Evolutionary conservation across 2,113 vertebrate species (phyloP), one percentile per base, ranked within the genome.

Genomic region (Toxotes chatareus): DNA sequence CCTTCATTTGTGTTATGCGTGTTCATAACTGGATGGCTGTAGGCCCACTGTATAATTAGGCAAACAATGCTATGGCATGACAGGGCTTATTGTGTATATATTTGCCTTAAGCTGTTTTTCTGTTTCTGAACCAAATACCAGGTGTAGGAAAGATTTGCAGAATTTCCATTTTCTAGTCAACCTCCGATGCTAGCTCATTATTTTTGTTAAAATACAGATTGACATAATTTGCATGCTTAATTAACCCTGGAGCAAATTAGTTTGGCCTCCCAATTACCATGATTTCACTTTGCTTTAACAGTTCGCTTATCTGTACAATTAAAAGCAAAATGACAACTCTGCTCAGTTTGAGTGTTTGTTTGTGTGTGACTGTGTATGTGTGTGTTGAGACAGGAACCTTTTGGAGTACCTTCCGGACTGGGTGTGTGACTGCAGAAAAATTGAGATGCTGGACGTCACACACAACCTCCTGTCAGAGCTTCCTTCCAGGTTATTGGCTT

Each of bases 341-440:
- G 55, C 80, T 84, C 80, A 80, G 60, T 83, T 79, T 80, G 65
- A 79, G 49, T 80, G 79, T 67, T 61, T 89, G 44, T 67, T 46
- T 61, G 51, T 38, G 46, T 68, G 14, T 79, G 63, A 80, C 61
- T 71, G 40, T 67, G 63, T 59, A 55, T 78, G 75, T 86, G 73
- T 89, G 88, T 87, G 83, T 87, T 90, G 85, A 91, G 83, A 92
- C 91, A 99, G 98, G 95, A 99, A 99, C 89, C 94, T 96, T 31
- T 92, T 99, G 85, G 96, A 97, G 75, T 96, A 95, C 83, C 84
- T 99, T 65, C 97, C 97, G 21, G 97, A 98, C 85, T 99, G 98
- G 97, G 95, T 97, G 79, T 98, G 97, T 92, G 98, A 98, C 93
- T 96, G 97, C 92, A 97, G 96, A 89, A 98, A 98, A 91, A 93